Conservation (phyloP, 2,797 vertebrate species). For the Salmo trutta region DNA sequence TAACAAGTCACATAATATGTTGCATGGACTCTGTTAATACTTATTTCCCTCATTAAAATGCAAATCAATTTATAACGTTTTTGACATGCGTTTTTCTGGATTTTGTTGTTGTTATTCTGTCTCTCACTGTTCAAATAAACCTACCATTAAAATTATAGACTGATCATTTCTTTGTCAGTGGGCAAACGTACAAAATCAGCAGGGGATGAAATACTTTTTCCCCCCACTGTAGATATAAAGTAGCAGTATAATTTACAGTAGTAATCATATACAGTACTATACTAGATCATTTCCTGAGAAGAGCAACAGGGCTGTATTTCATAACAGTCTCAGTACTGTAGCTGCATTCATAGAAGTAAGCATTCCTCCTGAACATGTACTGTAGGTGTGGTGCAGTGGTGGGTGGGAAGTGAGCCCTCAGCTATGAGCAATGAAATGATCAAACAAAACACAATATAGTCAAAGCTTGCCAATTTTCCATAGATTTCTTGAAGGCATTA, state of each 20-base stretch:
- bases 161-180: no score
- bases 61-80: no score
- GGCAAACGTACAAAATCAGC: no score
- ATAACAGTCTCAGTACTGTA: slow-evolving; percentile 3
- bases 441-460: slow-evolving; percentile 57
- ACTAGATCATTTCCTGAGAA: background rate
- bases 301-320: background rate
- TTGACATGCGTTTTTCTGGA: no score
- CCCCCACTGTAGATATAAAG: no score
- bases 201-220: no score
- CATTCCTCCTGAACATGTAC: slow-evolving; percentile 17
- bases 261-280: background rate
- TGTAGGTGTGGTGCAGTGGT: slow-evolving; percentile 40
- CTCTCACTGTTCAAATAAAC: no score
- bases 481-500: slow-evolving; percentile 46
- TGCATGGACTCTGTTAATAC: no score
- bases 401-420: slow-evolving; percentile 44
- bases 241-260: background rate
- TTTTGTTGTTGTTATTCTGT: no score
- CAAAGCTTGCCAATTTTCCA: slow-evolving; percentile 45
- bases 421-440: slow-evolving; percentile 58
- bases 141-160: no score
- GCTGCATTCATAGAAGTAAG: slow-evolving; percentile 6
- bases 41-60: no score
- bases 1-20: no score